phyloP scores from a whole-genome alignment of 2,113 vertebrate species.

The Oostethus manadensis region DNA sequence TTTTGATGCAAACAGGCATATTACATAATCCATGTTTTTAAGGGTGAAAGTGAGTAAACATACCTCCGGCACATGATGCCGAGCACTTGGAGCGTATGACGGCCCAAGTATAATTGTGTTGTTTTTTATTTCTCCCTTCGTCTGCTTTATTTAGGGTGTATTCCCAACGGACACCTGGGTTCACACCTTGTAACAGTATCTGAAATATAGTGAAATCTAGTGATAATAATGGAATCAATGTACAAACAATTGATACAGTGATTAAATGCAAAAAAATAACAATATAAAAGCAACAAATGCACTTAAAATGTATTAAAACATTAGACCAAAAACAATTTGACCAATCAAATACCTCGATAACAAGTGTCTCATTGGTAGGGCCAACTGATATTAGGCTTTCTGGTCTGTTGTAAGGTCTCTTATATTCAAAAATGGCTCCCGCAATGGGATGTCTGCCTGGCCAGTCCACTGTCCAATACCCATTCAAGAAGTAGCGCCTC shows the following conservation, averaged over 20 bases:
- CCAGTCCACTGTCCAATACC: conserved; percentile 83
- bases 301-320: not conserved
- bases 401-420: conserved; percentile 75
- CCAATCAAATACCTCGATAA: conserved; percentile 74
- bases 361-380: conserved; percentile 81
- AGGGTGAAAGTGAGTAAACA: not conserved
- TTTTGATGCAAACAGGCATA: too few species aligned
- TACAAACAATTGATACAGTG: not conserved
- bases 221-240: not conserved
- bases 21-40: not conserved
- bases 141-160: conserved; percentile 70
- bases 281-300: not conserved
- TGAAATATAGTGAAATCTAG: conserved; percentile 31
- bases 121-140: conserved; percentile 57
- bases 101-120: conserved; percentile 80
- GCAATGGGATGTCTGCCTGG: conserved; percentile 79
- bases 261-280: not conserved
- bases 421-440: conserved; percentile 80
- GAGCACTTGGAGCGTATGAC: conserved; percentile 79
- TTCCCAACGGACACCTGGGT: conserved; percentile 82
- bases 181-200: conserved; percentile 83
- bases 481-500: conserved; percentile 80
- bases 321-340: not conserved
- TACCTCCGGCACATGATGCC: conserved; percentile 81
- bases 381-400: conserved; percentile 78